A percentile compares a stretch with the other conserved stretches of the same genome.
Evolutionary conservation across 2,113 vertebrate genomes (phyloP).

Genomic region (Psammodynastes pulverulentus): DNA sequence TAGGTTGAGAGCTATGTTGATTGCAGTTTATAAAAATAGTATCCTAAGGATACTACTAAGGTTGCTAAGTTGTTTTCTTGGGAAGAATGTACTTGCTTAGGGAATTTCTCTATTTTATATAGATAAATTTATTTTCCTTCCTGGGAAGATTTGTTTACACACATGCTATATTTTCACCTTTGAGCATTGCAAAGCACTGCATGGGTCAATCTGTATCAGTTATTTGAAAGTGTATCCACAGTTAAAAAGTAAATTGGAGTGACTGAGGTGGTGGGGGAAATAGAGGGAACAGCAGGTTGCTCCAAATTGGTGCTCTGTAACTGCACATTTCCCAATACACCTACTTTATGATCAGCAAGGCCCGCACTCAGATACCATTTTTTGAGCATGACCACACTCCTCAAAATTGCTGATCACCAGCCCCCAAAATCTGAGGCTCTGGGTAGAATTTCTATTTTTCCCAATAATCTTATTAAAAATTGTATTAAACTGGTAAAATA

Average conservation of each 20-base stretch:
- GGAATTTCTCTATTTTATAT: not conserved
- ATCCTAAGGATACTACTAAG: too few relatives aligned
- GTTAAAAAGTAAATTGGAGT: not conserved
- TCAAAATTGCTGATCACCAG: not conserved
- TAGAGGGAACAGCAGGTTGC: not conserved
- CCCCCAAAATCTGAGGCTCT: not conserved
- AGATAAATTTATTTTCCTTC: not conserved
- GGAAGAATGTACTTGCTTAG: not conserved
- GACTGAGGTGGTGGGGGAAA: not conserved
- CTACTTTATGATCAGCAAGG: not conserved
- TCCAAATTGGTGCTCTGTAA: not conserved
- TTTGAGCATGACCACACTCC: not conserved
- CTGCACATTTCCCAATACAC: not conserved
- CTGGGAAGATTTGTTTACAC: not conserved
- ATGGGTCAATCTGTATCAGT: not conserved
- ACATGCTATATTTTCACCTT: not conserved
- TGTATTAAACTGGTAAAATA: not conserved
- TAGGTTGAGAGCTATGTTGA: not conserved
- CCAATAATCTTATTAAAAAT: not conserved
- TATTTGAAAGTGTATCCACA: not conserved
- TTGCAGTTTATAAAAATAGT: not conserved
- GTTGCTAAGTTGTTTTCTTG: not conserved
- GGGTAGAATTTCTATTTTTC: not conserved
- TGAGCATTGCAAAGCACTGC: not conserved
- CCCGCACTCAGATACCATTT: not conserved